Evolutionary conservation across 2,113 vertebrate genomes (phyloP).

Genomic region (Trachemys scripta): DNA sequence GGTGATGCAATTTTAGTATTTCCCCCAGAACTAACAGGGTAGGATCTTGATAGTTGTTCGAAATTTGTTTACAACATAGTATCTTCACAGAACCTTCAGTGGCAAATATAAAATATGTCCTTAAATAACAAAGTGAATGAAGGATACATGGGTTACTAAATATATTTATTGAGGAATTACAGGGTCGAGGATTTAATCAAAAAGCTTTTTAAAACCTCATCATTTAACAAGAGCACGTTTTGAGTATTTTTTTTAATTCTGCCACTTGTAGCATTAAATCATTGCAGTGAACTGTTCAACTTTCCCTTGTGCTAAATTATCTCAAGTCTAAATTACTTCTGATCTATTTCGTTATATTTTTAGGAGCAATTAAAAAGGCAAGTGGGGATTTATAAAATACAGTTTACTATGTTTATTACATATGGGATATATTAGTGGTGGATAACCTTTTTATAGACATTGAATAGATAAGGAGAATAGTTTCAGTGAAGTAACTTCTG

Average conservation of each 20-base stretch:
- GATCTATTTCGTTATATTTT: neutral
- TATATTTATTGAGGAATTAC: neutral
- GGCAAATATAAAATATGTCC: neutral
- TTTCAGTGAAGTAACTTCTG: neutral
- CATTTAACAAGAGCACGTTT: neutral
- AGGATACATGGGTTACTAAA: neutral
- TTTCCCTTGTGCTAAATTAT: neutral
- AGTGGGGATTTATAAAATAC: neutral
- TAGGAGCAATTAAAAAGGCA: fast-evolving
- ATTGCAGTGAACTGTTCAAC: neutral
- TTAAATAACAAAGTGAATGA: neutral
- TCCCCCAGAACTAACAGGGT: neutral
- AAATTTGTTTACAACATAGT: neutral
- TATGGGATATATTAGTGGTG: neutral
- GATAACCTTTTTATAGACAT: slow-evolving; percentile 13
- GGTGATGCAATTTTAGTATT: neutral
- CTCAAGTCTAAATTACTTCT: neutral
- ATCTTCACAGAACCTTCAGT: neutral
- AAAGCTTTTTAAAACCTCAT: neutral
- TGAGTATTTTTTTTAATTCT: fast-evolving
- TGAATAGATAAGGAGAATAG: neutral
- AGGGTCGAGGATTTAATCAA: neutral
- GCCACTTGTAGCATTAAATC: fast-evolving
- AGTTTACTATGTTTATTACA: neutral
- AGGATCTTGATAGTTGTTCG: neutral